phyloP scores from a whole-genome alignment of 2,888 invertebrate genomes.

The Sclerodermus sp. region DNA sequence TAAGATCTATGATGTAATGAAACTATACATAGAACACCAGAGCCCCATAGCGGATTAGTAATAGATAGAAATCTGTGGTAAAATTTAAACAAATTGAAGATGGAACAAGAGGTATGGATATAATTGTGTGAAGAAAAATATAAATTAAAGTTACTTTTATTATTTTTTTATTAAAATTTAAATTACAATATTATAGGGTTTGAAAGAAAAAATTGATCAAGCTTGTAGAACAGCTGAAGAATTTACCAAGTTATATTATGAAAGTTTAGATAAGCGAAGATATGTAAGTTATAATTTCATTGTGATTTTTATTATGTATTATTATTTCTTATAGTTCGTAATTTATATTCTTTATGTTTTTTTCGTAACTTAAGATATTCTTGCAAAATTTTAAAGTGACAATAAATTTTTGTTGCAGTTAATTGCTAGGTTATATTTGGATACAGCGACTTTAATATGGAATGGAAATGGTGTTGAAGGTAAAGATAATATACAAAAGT shows the following conservation, averaged over 20 bases:
- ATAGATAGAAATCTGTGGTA: too few species aligned
- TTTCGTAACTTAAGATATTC: neutral
- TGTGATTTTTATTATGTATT: neutral
- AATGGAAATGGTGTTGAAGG: conserved; percentile 87
- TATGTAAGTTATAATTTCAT: conserved; percentile 63
- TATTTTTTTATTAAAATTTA: neutral
- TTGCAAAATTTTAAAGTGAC: neutral
- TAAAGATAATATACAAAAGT: conserved; percentile 81
- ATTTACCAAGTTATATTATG: conserved; percentile 87
- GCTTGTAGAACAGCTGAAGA: conserved; percentile 86
- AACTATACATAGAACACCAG: too few species aligned
- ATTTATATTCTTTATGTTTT: neutral
- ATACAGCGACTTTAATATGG: conserved; percentile 85
- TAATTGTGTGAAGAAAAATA: too few species aligned
- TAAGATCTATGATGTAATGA: too few species aligned
- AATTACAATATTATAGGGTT: conserved; percentile 56
- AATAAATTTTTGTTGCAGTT: conserved; percentile 57
- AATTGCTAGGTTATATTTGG: conserved; percentile 80
- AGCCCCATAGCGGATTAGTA: too few species aligned
- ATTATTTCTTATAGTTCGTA: neutral
- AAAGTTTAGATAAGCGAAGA: conserved; percentile 82
- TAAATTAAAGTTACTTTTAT: too few species aligned
- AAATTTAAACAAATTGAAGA: too few species aligned
- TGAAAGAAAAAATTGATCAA: conserved; percentile 72
- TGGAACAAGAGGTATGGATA: too few species aligned